phyloP scores from a whole-genome alignment of 2,888 invertebrate species.

The Drosophila macrospina region DNA sequence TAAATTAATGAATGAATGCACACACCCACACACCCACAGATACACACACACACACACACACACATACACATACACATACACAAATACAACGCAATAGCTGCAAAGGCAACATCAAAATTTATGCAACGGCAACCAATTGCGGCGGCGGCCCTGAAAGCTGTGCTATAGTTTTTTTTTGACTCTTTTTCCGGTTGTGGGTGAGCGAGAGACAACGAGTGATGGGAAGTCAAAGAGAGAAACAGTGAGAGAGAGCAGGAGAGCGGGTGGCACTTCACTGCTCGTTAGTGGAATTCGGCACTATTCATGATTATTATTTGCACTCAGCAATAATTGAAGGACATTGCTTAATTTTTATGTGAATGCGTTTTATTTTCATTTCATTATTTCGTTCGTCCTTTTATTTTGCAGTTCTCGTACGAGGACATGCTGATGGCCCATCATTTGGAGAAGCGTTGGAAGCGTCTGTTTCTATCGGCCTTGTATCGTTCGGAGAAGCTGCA shows the following conservation, averaged over 20 bases:
- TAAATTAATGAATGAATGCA: conserved; percentile 81
- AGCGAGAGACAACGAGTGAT: too few relatives aligned
- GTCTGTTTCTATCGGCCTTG: conserved; percentile 89
- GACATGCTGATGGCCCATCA: conserved; percentile 86
- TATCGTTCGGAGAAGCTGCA: conserved; percentile 90
- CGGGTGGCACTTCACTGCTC: conserved; percentile 49
- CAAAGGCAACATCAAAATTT: conserved; percentile 68
- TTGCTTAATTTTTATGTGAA: conserved; percentile 67
- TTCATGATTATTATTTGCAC: conserved; percentile 80
- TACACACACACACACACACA: conserved; percentile 45
- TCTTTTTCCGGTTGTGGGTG: conserved; percentile 13
- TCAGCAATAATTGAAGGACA: conserved; percentile 74
- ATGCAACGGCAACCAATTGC: conserved; percentile 58
- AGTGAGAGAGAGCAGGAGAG: background rate
- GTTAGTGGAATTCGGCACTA: conserved; percentile 74
- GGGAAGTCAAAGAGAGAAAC: background rate
- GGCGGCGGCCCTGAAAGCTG: conserved; percentile 60
- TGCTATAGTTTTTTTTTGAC: conserved; percentile 44
- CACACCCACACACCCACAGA: conserved; percentile 45
- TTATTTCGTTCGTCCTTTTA: conserved; percentile 2
- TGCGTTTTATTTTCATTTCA: conserved; percentile 40
- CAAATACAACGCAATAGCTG: conserved; percentile 34
- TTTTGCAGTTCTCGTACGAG: conserved; percentile 83
- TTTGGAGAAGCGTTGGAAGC: conserved; percentile 90
- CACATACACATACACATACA: conserved; percentile 49